Base-by-base conservation (phyloP, 2,113 vertebrate species). In the Chaetodon trifascialis region DNA sequence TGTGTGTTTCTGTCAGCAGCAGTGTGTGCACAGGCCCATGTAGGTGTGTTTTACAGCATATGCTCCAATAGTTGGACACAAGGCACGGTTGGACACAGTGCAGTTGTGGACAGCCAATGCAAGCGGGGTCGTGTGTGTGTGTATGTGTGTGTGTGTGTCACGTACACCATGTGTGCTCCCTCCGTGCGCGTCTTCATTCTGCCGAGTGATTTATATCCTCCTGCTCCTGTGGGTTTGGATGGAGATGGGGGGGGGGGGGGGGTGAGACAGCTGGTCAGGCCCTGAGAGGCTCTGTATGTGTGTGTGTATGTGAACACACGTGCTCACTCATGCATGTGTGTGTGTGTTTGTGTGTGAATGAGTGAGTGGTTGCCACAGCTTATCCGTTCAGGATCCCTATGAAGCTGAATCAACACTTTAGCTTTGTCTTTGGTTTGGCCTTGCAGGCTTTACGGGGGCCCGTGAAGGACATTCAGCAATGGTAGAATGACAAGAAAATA, bases 391-490 rank as follows among this genome's bases (percentile, higher is more conserved):
- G 80, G 73, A 92, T 94, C 89, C 91, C 83, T 16, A 36, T 83
- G 90, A 90, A 87, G 90, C 89, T 91, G 91, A 93, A 91, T 93
- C 91, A 89, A 90, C 93, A 91, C 83, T 89, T 91, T 87, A 84
- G 68, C 85, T 86, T 91, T 89, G 88, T 90, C 86, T 89, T 90
- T 82, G 83, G 11, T 88, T 74, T 73, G 80, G 86, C 82, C 88
- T 85, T 89, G 87, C 67, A 51, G 74, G 70, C 80, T 80, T 67
- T 64, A 80, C 56, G 40, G 68, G 66, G 77, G 30, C 71, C 79
- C 58, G 3, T 46, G 56, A 83, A 88, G 84, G 85, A 84, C 89
- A 75, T 56, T 79, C 38, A 73, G 67, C 19, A 56, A 60, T 30
- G 16, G 44, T 2, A 59, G 9, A 80, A 46, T 38, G 12, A 67